phyloP scores from a whole-genome alignment of 2,113 vertebrate genomes.

The Austrofundulus limnaeus region DNA sequence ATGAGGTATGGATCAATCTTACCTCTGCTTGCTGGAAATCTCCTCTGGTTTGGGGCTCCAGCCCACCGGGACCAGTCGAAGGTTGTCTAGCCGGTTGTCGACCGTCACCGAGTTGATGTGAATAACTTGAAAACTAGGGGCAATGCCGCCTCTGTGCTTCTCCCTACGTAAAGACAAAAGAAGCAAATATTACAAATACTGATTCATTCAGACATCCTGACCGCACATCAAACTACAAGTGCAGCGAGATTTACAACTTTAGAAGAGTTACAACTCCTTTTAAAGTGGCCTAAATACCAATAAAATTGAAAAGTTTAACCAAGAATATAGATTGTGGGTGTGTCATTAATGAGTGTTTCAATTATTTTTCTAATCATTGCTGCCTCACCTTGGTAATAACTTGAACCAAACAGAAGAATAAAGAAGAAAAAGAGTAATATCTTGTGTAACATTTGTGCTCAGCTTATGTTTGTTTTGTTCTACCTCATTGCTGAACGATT shows the following conservation, averaged over 20 bases:
- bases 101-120: conserved; percentile 96
- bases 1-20: too few relatives aligned
- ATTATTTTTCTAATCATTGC: too few relatives aligned
- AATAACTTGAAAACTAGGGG: conserved; percentile 94
- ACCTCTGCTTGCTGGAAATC: conserved; percentile 97
- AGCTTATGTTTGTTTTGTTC: too few relatives aligned
- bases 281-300: background rate
- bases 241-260: too few relatives aligned
- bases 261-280: too few relatives aligned
- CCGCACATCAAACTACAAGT: too few relatives aligned
- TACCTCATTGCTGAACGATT: too few relatives aligned
- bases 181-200: background rate
- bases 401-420: too few relatives aligned
- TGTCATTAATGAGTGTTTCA: background rate
- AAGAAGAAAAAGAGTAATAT: too few relatives aligned
- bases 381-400: too few relatives aligned
- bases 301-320: background rate
- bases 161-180: conserved; percentile 81
- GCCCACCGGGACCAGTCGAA: conserved; percentile 90
- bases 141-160: conserved; percentile 94
- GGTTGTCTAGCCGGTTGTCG: conserved; percentile 96
- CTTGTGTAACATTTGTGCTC: too few relatives aligned
- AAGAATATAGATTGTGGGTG: background rate
- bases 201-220: background rate
- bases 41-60: conserved; percentile 95